Evolutionary conservation across 2,888 invertebrate genomes (phyloP).

Genomic region (Standfussiana lucernea): DNA sequence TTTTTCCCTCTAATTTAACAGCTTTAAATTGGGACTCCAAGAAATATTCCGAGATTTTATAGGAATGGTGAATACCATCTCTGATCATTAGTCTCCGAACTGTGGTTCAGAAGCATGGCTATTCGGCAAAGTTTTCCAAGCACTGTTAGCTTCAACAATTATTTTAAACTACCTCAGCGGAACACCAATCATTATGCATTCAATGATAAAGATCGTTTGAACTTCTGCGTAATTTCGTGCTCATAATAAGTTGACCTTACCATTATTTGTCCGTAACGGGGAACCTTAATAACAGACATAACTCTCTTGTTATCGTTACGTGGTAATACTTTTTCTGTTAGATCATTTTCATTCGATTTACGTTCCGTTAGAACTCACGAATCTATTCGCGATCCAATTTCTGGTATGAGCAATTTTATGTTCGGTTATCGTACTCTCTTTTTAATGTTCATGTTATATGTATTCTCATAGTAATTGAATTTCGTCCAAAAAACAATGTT

Average conservation of each 20-base stretch:
- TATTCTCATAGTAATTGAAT: conserved; percentile 48
- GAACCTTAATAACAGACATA: conserved; percentile 59
- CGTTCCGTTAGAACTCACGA: conserved; percentile 66
- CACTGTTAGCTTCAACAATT: not conserved
- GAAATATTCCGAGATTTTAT: too few species aligned
- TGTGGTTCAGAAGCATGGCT: too few species aligned
- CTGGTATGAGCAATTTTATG: conserved; percentile 49
- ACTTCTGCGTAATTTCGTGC: conserved; percentile 44
- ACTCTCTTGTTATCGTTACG: conserved; percentile 64
- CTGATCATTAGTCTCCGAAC: too few species aligned
- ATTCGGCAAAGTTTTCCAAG: not conserved
- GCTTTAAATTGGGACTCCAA: too few species aligned
- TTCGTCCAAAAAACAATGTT: conserved; percentile 24
- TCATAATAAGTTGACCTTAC: conserved; percentile 57
- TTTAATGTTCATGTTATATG: conserved; percentile 21
- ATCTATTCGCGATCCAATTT: conserved; percentile 62
- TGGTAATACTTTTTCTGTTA: conserved; percentile 61
- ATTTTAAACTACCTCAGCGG: conserved; percentile 2
- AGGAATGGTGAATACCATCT: too few species aligned
- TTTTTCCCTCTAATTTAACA: too few species aligned
- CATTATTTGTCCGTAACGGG: conserved; percentile 65
- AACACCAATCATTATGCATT: conserved; percentile 28
- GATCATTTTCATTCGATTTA: conserved; percentile 68
- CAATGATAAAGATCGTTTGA: conserved; percentile 49
- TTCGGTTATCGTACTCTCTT: conserved; percentile 26